Evolutionary conservation across 2,113 vertebrate genomes (phyloP).

Genomic region (Xiphophorus couchianus): DNA sequence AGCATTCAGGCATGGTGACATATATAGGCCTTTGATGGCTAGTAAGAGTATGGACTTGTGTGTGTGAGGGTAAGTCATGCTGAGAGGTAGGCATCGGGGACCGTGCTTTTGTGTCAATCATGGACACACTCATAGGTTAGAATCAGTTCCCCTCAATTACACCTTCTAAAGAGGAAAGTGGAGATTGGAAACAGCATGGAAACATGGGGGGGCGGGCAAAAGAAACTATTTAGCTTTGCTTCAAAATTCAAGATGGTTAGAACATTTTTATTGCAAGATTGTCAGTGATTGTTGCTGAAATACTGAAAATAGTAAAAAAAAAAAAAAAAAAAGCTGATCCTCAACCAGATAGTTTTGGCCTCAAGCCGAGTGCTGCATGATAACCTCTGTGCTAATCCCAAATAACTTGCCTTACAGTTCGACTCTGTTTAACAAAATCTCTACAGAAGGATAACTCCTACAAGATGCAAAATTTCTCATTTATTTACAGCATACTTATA

Average conservation of each 20-base stretch:
- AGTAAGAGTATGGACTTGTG: conserved; percentile 19
- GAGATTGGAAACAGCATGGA: conserved; percentile 22
- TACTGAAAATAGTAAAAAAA: too few species aligned
- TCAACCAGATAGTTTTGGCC: too few species aligned
- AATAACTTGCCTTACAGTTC: too few species aligned
- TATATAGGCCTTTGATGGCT: conserved; percentile 67
- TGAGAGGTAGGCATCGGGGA: conserved; percentile 8
- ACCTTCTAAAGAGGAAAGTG: conserved; percentile 36
- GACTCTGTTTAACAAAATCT: too few species aligned
- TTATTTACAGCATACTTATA: too few species aligned
- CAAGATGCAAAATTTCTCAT: too few species aligned
- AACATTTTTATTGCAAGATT: background rate
- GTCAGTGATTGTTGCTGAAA: background rate
- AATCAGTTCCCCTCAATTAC: conserved; percentile 69
- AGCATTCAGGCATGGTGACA: conserved; percentile 57
- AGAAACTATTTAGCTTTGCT: too few species aligned
- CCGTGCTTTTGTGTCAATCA: conserved; percentile 66
- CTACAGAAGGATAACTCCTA: too few species aligned
- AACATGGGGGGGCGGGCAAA: background rate
- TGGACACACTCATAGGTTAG: conserved; percentile 50
- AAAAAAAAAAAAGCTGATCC: too few species aligned
- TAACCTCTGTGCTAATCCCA: too few species aligned
- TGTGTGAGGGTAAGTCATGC: conserved; percentile 20
- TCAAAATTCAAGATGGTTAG: too few species aligned
- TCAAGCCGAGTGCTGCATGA: too few species aligned